Evolutionary conservation across 92 coral and sea anemone genomes (phyloP).

Genomic region (Phymanthus crucifer): DNA sequence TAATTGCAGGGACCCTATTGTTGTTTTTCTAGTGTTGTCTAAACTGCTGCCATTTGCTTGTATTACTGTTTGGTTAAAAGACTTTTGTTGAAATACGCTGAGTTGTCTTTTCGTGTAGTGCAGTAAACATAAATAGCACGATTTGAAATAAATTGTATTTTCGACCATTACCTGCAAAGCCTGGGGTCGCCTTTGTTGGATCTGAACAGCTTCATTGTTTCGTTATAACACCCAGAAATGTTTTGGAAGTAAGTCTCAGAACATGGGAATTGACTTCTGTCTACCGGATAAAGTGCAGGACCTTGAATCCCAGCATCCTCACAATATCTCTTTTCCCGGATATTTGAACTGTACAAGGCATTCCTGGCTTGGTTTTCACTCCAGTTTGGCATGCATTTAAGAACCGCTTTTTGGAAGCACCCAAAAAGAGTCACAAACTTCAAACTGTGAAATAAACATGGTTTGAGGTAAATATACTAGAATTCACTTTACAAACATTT

Average conservation of each 20-base stretch:
- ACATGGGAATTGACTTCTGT: not conserved
- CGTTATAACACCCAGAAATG: not conserved
- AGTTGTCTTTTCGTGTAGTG: no score
- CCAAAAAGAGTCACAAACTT: not conserved
- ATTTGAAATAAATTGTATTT: no score
- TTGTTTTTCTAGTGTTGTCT: no score
- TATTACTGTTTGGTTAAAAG: no score
- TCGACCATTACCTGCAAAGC: not conserved
- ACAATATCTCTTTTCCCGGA: not conserved
- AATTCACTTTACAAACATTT: not conserved
- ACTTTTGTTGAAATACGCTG: no score
- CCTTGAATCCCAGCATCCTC: not conserved
- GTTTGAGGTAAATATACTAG: not conserved
- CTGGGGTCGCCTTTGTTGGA: not conserved
- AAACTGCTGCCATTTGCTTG: no score
- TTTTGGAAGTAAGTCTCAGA: not conserved
- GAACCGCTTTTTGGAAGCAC: not conserved
- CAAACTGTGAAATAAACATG: not conserved
- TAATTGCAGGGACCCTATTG: no score
- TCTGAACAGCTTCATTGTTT: not conserved
- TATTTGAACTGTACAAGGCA: not conserved
- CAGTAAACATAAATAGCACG: no score
- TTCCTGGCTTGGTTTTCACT: not conserved
- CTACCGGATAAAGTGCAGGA: not conserved
- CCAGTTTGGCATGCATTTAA: not conserved